phyloP scores from a whole-genome alignment of 2,797 vertebrate species.

The Silurus aristotelis region DNA sequence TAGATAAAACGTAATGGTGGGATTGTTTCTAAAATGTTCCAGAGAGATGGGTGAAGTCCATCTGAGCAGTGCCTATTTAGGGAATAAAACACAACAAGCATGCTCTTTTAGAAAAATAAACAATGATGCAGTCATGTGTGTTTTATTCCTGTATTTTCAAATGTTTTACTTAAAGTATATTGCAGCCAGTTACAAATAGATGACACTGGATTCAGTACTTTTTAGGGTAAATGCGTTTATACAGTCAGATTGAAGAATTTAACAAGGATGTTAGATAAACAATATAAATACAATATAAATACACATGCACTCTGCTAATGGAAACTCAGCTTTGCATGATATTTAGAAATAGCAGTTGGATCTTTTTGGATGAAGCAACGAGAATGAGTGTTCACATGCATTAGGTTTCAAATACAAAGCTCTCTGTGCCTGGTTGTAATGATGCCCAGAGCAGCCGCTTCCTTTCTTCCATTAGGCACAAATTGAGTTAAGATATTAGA shows the following conservation, averaged over 20 bases:
- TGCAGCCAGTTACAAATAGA: not conserved
- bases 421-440: conserved; percentile 46
- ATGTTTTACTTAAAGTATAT: not conserved
- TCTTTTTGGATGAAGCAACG: not conserved
- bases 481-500: conserved; percentile 49
- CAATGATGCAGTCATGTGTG: not conserved
- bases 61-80: not conserved
- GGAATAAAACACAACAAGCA: not conserved
- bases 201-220: not conserved
- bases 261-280: not conserved
- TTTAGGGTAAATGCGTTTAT: not conserved
- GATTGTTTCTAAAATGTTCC: conserved; percentile 14
- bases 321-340: not conserved
- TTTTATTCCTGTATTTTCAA: not conserved
- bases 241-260: not conserved
- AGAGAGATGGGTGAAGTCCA: not conserved
- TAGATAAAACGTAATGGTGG: not conserved
- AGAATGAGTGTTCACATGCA: conserved; percentile 7
- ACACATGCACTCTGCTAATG: not conserved
- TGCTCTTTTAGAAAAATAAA: not conserved
- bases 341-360: not conserved
- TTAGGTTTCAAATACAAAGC: conserved; percentile 18
- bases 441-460: conserved; percentile 31
- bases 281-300: not conserved
- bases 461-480: conserved; percentile 48